Base-by-base conservation (phyloP, 30 jellyfish, hydroid and myxozoan genomes). In the Turritopsis dohrnii region DNA sequence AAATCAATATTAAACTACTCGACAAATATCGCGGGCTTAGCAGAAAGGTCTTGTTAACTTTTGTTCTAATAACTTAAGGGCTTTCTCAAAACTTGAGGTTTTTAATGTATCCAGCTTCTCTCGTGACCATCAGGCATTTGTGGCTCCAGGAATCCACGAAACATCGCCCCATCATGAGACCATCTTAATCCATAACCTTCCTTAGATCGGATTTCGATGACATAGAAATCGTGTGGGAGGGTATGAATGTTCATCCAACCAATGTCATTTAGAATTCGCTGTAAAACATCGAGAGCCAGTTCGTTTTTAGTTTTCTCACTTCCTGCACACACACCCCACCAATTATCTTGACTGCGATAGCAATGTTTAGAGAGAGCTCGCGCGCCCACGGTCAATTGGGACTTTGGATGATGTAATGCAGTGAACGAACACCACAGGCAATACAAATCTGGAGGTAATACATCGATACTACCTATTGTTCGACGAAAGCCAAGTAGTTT, bases 271-370 rank as follows among this genome's bases (percentile, higher is more conserved):
- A 87, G 52, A 29, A 91, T 80, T 52, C 52, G 86, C 52, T 24
- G 27, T 41, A 91, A 76, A 29, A 86, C 74, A 22, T 83, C 60
- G 20, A 75, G 17, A 4, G 97, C 96, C 79, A 77, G 84, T 21
- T 31, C 79, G 72, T 91, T 91, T 74, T 91, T 91, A 74, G 72
- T 66, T 7, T 71, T 71, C 53, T 91, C 97, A 16, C 80, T 69
- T 7, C 97, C 97, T 22, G 83, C 87, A 83, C 90, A 87, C 7
- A 22, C 83, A 5, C 97, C 97, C 97, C 97, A 91, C 96, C 96
- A 91, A 16, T 66, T 71, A 72, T 41, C 86, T 23, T 54, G 25
- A 83, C 94, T 76, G 54, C 97, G 87, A 82, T 86, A 94, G 65
- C 84, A 83, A 79, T 91, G 97, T 53, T 91, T 91, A n/a, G 97